Conservation (phyloP, 2,888 invertebrate species). For the Globia sparganii region DNA sequence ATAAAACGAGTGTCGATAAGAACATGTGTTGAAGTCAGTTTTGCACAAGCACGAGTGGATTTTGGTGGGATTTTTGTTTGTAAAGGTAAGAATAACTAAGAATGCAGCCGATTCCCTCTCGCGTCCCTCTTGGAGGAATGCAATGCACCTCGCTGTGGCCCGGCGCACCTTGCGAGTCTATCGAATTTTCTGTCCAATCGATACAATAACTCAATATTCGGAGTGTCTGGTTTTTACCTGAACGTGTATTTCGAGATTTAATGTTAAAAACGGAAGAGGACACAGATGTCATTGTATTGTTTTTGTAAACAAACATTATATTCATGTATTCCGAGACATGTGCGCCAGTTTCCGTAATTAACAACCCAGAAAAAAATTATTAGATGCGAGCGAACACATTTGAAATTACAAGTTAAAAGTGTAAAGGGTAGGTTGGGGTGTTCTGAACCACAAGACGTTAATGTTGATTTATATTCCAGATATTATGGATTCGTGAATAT, state of each 20-base stretch:
- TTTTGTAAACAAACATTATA: constrained; percentile 63
- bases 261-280: constrained; percentile 2
- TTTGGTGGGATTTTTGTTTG: constrained; percentile 70
- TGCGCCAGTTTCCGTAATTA: constrained; percentile 48
- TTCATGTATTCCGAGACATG: constrained; percentile 56
- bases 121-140: constrained; percentile 89
- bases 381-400: constrained; percentile 32
- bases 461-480: constrained; percentile 41
- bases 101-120: constrained; percentile 87
- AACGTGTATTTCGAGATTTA: background rate
- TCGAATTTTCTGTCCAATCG: constrained; percentile 77
- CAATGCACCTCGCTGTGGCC: constrained; percentile 84
- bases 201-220: constrained; percentile 58
- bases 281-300: constrained; percentile 52
- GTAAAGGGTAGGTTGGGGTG: constrained; percentile 36
- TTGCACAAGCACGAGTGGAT: constrained; percentile 66
- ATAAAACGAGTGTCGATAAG: constrained; percentile 75
- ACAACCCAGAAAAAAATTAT: constrained; percentile 44
- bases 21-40: constrained; percentile 78
- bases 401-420: constrained; percentile 31
- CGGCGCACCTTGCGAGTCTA: constrained; percentile 86
- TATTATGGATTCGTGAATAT: constrained; percentile 55
- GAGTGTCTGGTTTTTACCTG: constrained; percentile 22
- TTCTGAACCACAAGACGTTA: constrained; percentile 44
- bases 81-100: constrained; percentile 87